These are phyloP conservation scores for Eueides isabella DNA, from an alignment of 1,140 invertebrate species.

Conservation along the genomic window DNA sequence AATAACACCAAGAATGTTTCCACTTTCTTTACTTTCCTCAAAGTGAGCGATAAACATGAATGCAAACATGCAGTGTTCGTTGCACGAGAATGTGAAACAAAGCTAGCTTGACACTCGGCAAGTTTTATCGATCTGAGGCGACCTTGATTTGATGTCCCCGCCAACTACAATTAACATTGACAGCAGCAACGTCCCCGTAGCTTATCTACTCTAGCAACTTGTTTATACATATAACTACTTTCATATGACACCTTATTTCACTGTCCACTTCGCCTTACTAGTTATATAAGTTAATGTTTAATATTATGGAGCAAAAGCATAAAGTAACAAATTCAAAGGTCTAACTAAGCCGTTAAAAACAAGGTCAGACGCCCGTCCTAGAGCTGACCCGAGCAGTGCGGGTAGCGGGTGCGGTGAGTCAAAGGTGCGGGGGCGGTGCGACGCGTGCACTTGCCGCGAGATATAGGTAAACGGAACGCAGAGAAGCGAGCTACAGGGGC, in stretches of 20 bases:
- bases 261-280: neutral
- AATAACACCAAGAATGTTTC: conserved; percentile 59
- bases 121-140: conserved; percentile 64
- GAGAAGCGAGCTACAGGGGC: conserved; percentile 71
- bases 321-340: neutral
- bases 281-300: neutral
- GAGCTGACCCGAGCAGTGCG: conserved; percentile 61
- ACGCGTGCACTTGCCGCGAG: conserved; percentile 74
- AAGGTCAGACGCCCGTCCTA: conserved; percentile 56
- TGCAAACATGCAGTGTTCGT: conserved; percentile 58
- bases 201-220: conserved; percentile 29
- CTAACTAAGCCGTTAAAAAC: conserved; percentile 15
- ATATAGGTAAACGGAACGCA: conserved; percentile 79
- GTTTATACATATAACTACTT: neutral
- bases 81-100: conserved; percentile 38
- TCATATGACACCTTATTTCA: conserved; percentile 27
- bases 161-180: conserved; percentile 68
- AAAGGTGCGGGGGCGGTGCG: conserved; percentile 62
- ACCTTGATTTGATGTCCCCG: conserved; percentile 61
- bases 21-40: conserved; percentile 78
- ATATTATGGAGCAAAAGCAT: neutral
- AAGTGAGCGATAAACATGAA: conserved; percentile 46
- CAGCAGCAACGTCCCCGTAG: conserved; percentile 62
- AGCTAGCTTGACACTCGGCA: conserved; percentile 42
- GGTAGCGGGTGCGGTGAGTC: conserved; percentile 61